phyloP scores from a whole-genome alignment of 2,797 vertebrate species.

The Sebastes paucispinis region DNA sequence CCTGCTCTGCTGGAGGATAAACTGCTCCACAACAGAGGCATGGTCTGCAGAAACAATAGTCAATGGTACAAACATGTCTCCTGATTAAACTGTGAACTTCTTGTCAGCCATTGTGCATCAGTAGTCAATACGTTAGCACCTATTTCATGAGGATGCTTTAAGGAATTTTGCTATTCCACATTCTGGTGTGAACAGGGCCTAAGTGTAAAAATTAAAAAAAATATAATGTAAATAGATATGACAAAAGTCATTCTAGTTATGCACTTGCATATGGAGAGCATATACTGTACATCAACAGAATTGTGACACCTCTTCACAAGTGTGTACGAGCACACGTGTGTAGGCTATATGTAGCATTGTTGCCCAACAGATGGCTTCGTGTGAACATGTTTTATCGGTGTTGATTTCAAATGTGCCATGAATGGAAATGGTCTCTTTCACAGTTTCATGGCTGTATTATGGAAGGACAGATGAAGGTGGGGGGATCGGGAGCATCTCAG shows the following conservation, averaged over 20 bases:
- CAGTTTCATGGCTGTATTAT: conserved; percentile 3
- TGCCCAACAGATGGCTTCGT: conserved; percentile 68
- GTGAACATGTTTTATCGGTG: conserved; percentile 61
- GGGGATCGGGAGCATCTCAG: background rate
- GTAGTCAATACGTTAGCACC: background rate
- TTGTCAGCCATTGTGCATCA: background rate
- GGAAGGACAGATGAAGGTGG: background rate
- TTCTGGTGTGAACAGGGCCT: background rate
- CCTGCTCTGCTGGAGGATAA: background rate
- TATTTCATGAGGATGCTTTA: background rate
- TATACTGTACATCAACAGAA: background rate
- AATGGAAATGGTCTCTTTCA: conserved; percentile 41
- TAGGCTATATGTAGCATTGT: background rate
- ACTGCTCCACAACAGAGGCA: background rate
- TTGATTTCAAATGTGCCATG: conserved; percentile 56
- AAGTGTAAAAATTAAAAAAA: background rate
- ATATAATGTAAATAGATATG: background rate
- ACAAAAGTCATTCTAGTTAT: background rate
- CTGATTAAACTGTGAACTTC: background rate
- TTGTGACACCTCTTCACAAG: conserved; percentile 9
- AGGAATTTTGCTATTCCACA: background rate
- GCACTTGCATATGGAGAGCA: background rate
- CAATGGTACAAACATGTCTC: background rate
- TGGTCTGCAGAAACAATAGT: background rate
- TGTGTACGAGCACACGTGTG: background rate